Evolutionary conservation across 2,113 vertebrate species (phyloP).

Genomic region (Lynx canadensis): DNA sequence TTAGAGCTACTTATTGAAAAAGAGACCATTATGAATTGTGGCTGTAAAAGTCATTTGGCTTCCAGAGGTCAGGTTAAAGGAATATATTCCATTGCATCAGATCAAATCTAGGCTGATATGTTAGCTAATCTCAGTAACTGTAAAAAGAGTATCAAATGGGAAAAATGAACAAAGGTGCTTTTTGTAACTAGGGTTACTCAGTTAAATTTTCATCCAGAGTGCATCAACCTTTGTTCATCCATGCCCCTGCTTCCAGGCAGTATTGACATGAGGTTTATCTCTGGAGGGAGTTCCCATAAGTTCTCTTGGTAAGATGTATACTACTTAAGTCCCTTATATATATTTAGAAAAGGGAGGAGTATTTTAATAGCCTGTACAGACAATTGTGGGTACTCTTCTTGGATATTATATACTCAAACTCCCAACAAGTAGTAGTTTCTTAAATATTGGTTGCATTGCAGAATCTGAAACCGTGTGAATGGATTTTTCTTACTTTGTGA

Average conservation of each 20-base stretch:
- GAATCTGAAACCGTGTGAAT: neutral
- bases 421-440: neutral
- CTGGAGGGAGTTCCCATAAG: neutral
- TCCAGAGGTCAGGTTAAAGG: neutral
- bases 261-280: neutral
- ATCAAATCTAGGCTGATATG: neutral
- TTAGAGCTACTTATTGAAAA: neutral
- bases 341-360: neutral
- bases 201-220: neutral
- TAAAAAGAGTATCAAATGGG: neutral
- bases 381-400: neutral
- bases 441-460: neutral
- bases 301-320: neutral
- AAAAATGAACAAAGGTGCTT: neutral
- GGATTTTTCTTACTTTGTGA: neutral
- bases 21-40: neutral
- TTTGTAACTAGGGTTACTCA: neutral
- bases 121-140: neutral
- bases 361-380: neutral
- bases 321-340: neutral
- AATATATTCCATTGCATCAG: neutral
- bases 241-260: neutral
- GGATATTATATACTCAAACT: neutral
- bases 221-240: neutral
- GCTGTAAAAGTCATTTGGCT: neutral